A percentile compares a stretch with the other conserved stretches of the same genome.
Conservation (phyloP, 2,888 invertebrate genomes). For the Cerastoderma edule region DNA sequence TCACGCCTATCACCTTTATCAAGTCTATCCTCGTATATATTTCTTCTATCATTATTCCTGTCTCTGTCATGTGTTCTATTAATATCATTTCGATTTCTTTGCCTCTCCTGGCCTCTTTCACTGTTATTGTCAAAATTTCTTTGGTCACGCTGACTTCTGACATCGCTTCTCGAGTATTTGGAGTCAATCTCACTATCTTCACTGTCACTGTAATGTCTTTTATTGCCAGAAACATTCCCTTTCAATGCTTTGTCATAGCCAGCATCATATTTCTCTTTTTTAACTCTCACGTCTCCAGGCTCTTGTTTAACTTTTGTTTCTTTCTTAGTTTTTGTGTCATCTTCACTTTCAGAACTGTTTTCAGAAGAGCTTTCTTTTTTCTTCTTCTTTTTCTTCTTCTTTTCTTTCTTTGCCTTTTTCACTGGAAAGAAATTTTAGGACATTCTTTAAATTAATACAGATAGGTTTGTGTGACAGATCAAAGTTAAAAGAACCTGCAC, state of each 20-base stretch:
- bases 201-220: slow-evolving; percentile 1
- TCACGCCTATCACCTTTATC: not conserved
- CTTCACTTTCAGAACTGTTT: slow-evolving; percentile 29
- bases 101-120: slow-evolving; percentile 27
- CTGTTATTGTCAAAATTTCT: slow-evolving; percentile 29
- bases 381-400: slow-evolving; percentile 71
- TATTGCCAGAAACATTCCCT: slow-evolving; percentile 7
- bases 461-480: too few relatives aligned
- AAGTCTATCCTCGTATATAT: slow-evolving; percentile 1
- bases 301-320: slow-evolving; percentile 1
- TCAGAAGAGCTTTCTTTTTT: slow-evolving; percentile 47
- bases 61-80: slow-evolving; percentile 10
- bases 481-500: too few relatives aligned
- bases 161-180: not conserved
- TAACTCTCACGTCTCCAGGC: slow-evolving; percentile 43
- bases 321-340: slow-evolving; percentile 1
- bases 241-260: slow-evolving; percentile 59
- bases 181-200: slow-evolving; percentile 16
- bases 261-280: slow-evolving; percentile 64
- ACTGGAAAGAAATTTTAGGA: too few relatives aligned
- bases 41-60: slow-evolving; percentile 58
- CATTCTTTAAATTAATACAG: too few relatives aligned
- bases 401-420: slow-evolving; percentile 64
- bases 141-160: not conserved
- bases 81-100: slow-evolving; percentile 2